Percentiles rank a stretch among this genome's conserved stretches.
Conservation (phyloP, 2,797 vertebrate genomes). For the Podarcis lilfordi region DNA sequence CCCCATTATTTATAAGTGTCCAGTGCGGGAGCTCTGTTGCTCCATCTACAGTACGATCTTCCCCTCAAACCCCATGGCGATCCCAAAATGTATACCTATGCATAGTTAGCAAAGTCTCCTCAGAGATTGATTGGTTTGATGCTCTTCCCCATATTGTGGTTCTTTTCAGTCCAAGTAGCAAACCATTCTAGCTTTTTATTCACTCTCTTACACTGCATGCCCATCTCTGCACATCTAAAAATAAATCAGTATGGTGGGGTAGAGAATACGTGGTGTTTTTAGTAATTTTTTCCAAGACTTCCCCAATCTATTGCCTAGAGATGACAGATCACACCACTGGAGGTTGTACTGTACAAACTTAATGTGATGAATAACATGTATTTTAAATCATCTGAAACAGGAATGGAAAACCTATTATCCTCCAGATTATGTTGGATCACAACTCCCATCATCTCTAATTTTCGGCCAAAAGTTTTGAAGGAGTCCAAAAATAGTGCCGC, state of each 20-base stretch:
- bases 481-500: constrained; percentile 41
- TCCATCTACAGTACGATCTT: not conserved
- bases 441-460: too few relatives aligned
- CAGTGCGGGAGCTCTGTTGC: not conserved
- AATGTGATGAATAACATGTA: not conserved
- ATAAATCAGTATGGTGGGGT: not conserved
- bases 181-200: not conserved
- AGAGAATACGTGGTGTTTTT: not conserved
- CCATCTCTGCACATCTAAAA: not conserved
- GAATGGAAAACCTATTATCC: too few relatives aligned
- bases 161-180: not conserved
- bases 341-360: not conserved
- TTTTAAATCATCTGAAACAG: not conserved
- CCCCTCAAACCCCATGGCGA: too few relatives aligned
- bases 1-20: too few relatives aligned
- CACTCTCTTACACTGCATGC: not conserved
- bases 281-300: not conserved
- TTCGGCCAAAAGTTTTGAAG: not conserved
- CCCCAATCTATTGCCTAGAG: not conserved
- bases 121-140: not conserved
- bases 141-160: not conserved
- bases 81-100: not conserved
- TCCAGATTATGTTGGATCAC: too few relatives aligned
- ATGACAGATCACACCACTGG: not conserved
- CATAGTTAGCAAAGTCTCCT: too few relatives aligned